phyloP scores from a whole-genome alignment of 2,888 invertebrate genomes.

The Mystacides longicornis region DNA sequence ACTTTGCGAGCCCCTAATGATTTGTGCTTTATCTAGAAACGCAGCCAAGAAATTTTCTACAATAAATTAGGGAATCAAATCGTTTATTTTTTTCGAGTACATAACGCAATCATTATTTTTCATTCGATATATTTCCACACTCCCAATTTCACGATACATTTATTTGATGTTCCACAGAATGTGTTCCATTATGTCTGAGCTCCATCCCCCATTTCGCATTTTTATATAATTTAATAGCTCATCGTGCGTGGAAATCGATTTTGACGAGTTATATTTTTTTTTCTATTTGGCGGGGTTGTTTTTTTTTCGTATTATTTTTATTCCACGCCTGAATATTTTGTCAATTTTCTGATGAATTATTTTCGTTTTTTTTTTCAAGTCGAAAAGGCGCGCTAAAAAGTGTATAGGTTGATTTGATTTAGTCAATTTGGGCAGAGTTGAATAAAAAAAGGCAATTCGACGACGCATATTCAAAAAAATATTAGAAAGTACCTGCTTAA shows the following conservation, averaged over 20 bases:
- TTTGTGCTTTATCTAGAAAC: too few species aligned
- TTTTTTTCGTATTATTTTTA: background rate
- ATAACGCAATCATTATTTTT: background rate
- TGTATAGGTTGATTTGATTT: background rate
- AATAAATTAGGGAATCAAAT: too few species aligned
- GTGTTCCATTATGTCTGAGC: constrained; percentile 6
- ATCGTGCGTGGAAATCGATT: constrained; percentile 2
- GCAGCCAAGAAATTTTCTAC: too few species aligned
- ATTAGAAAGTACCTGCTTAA: too few species aligned
- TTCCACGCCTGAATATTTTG: background rate
- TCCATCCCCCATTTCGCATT: background rate
- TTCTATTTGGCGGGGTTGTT: background rate
- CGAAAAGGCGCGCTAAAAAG: background rate
- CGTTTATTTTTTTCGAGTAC: background rate
- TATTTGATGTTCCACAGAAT: constrained; percentile 6
- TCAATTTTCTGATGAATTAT: background rate
- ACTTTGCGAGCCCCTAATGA: too few species aligned
- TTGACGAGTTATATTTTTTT: background rate
- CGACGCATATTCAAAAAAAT: too few species aligned
- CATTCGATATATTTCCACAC: background rate
- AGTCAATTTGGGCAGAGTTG: too few species aligned
- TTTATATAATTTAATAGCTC: constrained; percentile 1
- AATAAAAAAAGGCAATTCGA: too few species aligned
- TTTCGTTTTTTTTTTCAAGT: background rate
- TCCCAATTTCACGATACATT: constrained; percentile 10